Base-by-base conservation (phyloP, 2,797 vertebrate species). In the Atherinosoma microstoma region DNA sequence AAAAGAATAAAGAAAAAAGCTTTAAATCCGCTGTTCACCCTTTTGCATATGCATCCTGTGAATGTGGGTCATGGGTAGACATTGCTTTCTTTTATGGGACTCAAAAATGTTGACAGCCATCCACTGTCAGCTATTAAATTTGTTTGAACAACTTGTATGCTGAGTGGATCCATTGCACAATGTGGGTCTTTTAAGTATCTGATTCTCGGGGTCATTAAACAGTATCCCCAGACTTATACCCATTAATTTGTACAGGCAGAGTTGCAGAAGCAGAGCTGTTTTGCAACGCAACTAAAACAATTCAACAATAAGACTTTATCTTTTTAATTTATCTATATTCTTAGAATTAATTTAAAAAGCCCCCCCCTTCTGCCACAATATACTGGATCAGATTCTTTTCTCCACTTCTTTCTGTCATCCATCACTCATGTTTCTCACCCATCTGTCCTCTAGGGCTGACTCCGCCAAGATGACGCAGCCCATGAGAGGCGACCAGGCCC, bases 401-500 rank as follows among this genome's bases (percentile, higher is more conserved):
- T 67, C 12, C 22, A 13, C 35, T 75, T 18, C 13, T 57, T 72
- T 74, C 22, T 65, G 36, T 49, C 61, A 60, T 58, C 57, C 34
- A 71, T 76, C 69, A 49, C 58, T 68, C 29, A 16, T 64, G 13
- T 73, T 72, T 64, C 65, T 61, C n/a, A 49, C 51, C 42, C 47
- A 9, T 84, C 64, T 85, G 67, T 83, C 59, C 67, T 71, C 30
- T 83, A 98, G 97, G 96, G 95, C 95, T 30, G 96, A 96, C 71
- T 94, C 95, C 27, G 93, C 95, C 83, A 97, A 96, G 91, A 97
- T 97, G 96, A 96, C 94, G 5, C 96, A 96, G 89, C 95, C 95
- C 86, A 93, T 96, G 94, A 92, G 94, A 77, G 96, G 96, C 69
- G 90, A 93, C 79, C 90, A 89, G 84, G 89, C 75, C 76, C 87